Conservation (phyloP, 1,140 invertebrate genomes). For the Anadara kagoshimensis region DNA sequence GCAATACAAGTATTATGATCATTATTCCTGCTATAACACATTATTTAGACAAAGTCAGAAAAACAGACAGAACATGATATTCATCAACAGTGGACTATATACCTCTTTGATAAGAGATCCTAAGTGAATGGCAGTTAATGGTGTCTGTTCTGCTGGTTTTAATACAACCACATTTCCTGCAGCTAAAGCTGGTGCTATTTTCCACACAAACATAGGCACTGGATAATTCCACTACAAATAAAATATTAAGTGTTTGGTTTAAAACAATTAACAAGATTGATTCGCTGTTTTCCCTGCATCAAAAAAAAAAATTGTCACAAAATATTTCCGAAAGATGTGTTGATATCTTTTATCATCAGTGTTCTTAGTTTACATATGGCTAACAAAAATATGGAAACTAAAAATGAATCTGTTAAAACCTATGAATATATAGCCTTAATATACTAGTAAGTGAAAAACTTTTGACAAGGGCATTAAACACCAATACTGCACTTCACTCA, state of each 20-base stretch:
- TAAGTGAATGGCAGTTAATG: conserved; percentile 61
- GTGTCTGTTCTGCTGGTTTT: conserved; percentile 81
- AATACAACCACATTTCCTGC: conserved; percentile 79
- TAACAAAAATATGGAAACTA: no score
- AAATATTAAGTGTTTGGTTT: not conserved
- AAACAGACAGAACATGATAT: not conserved
- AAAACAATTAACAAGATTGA: not conserved
- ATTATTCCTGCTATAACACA: no score
- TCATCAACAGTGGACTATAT: not conserved
- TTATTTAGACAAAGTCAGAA: not conserved
- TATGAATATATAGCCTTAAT: no score
- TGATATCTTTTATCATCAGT: not conserved
- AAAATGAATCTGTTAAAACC: no score
- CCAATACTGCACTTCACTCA: no score
- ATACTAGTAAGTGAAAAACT: no score
- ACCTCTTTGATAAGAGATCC: conserved; percentile 66
- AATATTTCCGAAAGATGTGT: not conserved
- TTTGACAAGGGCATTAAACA: no score
- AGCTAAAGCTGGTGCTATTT: conserved; percentile 78
- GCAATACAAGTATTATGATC: no score
- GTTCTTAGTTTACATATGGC: no score
- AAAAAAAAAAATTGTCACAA: not conserved
- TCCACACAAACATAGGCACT: conserved; percentile 74
- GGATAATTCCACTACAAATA: conserved; percentile 79
- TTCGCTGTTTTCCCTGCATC: not conserved